phyloP scores from a whole-genome alignment of 23 tunicate genomes.

The Ascidia mentula region DNA sequence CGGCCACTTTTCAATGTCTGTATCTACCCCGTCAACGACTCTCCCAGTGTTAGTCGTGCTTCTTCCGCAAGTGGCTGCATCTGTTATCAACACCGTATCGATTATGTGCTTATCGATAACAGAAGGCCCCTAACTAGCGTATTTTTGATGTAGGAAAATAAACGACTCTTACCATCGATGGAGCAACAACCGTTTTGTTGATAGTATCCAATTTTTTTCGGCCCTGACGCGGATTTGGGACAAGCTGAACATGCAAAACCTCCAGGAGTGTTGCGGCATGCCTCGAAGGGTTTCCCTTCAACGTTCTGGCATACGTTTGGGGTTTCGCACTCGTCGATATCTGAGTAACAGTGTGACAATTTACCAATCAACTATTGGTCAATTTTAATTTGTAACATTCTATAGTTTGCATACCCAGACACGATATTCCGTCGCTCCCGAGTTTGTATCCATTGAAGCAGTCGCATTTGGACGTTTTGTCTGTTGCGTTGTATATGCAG shows the following conservation, averaged over 20 bases:
- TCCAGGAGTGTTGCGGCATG: conserved; percentile 6
- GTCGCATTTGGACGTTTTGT: conserved; percentile 1
- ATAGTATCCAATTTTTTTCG: neutral
- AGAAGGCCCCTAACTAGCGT: too few species aligned
- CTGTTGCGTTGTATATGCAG: neutral
- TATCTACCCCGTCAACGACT: conserved; percentile 12
- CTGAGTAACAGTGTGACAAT: neutral
- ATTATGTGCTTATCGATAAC: too few species aligned
- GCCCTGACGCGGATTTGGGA: too few species aligned
- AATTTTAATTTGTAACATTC: neutral
- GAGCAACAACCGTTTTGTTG: neutral
- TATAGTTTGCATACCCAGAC: conserved; percentile 21
- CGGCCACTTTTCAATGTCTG: conserved; percentile 26
- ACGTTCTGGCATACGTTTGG: neutral
- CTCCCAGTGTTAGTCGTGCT: conserved; percentile 14
- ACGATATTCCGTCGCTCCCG: conserved; percentile 32
- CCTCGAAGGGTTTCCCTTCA: neutral
- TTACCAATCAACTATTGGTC: neutral
- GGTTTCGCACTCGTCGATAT: conserved; percentile 29
- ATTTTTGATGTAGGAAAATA: too few species aligned
- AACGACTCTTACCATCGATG: neutral
- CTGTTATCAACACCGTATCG: too few species aligned
- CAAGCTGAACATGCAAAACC: neutral
- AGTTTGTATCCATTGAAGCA: conserved; percentile 33
- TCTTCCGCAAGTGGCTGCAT: conserved; percentile 15